phyloP scores from a whole-genome alignment of 2,797 vertebrate genomes.

The Chrysocyon brachyurus region DNA sequence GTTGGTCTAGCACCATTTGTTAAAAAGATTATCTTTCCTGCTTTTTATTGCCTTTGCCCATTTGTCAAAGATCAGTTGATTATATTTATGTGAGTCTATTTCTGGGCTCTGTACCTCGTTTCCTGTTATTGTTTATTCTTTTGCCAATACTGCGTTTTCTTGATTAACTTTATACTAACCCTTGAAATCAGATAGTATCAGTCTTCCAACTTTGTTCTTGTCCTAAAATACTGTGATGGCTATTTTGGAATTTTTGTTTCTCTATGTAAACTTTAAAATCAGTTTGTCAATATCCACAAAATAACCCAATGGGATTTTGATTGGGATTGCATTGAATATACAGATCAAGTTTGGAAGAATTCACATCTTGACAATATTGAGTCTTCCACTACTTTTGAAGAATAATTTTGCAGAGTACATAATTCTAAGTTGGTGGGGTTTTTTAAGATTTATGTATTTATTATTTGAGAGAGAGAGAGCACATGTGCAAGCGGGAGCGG shows the following conservation, averaged over 20 bases:
- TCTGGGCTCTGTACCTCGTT: not conserved
- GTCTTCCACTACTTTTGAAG: not conserved
- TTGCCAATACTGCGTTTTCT: not conserved
- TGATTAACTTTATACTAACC: not conserved
- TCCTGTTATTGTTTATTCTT: not conserved
- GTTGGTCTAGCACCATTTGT: not conserved
- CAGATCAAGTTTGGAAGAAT: not conserved
- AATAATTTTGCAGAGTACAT: not conserved
- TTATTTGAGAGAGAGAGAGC: not conserved
- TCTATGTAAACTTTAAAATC: not conserved
- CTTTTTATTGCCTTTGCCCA: not conserved
- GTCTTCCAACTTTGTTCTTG: not conserved
- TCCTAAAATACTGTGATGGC: not conserved
- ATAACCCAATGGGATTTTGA: not conserved
- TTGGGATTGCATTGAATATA: not conserved
- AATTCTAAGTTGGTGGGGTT: not conserved
- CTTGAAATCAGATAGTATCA: not conserved
- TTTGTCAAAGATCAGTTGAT: not conserved
- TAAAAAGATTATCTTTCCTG: not conserved
- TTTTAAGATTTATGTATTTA: not conserved
- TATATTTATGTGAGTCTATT: not conserved
- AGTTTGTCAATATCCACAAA: not conserved
- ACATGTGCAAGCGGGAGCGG: accelerated
- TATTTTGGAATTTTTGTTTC: not conserved
- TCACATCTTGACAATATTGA: not conserved